Conservation (phyloP, 2,113 vertebrate species). For the Eubucco bourcierii region DNA sequence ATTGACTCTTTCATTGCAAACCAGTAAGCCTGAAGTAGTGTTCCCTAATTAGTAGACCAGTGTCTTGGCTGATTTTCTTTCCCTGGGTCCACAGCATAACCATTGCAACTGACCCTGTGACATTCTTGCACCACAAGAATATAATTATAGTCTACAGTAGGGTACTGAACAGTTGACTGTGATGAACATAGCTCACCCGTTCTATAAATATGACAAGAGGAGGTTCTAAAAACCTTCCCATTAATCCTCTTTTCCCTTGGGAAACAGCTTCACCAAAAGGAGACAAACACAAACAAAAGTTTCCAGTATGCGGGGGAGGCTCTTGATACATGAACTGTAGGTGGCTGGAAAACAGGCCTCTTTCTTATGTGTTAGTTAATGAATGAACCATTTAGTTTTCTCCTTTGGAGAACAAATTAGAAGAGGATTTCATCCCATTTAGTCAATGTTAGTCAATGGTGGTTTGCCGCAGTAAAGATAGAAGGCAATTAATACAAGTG, state of each 20-base stretch:
- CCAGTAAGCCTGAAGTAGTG: not conserved
- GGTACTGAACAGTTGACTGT: not conserved
- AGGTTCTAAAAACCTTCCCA: not conserved
- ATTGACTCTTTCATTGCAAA: not conserved
- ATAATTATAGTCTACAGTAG: not conserved
- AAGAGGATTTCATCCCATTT: not conserved
- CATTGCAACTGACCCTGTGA: not conserved
- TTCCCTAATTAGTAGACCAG: slow-evolving; percentile 1
- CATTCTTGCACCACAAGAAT: not conserved
- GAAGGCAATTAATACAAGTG: not conserved
- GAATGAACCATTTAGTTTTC: not conserved
- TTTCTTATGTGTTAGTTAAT: not conserved
- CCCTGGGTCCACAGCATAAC: not conserved
- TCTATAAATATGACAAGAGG: not conserved
- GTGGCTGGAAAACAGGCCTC: not conserved
- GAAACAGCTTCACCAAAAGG: not conserved
- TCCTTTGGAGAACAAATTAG: not conserved
- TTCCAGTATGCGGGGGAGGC: not conserved
- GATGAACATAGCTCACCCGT: accelerated
- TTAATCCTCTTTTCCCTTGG: not conserved
- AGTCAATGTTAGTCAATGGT: slow-evolving; percentile 21
- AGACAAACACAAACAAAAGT: not conserved
- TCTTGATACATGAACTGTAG: not conserved
- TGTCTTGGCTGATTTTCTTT: not conserved
- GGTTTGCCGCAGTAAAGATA: not conserved